A percentile compares a stretch with the other conserved stretches of the same genome.
phyloP scores from a whole-genome alignment of 2,113 vertebrate species.

The Macrotis lagotis region DNA sequence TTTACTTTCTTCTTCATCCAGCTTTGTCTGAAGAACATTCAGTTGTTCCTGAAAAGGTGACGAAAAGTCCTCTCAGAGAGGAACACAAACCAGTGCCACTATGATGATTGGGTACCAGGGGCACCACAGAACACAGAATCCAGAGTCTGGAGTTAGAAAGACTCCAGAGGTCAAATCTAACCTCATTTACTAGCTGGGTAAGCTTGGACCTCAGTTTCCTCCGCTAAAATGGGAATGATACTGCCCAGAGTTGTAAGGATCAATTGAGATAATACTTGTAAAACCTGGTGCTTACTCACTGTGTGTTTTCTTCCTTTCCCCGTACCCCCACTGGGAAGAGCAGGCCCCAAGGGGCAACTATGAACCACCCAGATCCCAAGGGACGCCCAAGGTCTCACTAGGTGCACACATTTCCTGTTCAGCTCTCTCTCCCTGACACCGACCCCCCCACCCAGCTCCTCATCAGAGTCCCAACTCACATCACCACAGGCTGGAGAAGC shows the following conservation, averaged over 20 bases:
- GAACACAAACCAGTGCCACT: not conserved
- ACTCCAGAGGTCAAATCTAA: not conserved
- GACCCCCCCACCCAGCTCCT: not conserved
- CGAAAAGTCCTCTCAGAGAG: not conserved
- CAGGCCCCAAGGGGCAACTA: not conserved
- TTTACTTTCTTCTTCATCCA: conserved; percentile 92
- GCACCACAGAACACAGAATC: too few species aligned
- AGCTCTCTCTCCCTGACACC: not conserved
- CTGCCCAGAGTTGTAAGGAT: not conserved
- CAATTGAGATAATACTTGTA: too few species aligned
- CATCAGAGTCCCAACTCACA: not conserved
- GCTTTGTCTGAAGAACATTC: conserved; percentile 85
- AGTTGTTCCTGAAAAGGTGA: conserved; percentile 87
- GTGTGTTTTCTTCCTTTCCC: not conserved
- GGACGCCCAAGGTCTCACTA: not conserved
- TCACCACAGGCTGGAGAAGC: too few species aligned
- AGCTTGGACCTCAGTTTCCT: not conserved
- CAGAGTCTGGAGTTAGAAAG: not conserved
- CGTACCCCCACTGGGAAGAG: not conserved
- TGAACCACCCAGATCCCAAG: not conserved
- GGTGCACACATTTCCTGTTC: not conserved
- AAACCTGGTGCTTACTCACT: too few species aligned
- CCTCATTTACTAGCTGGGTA: not conserved
- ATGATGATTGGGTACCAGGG: not conserved
- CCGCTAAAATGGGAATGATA: not conserved